phyloP scores from a whole-genome alignment of 2,113 vertebrate species.

The Hydrochoerus hydrochaeris region DNA sequence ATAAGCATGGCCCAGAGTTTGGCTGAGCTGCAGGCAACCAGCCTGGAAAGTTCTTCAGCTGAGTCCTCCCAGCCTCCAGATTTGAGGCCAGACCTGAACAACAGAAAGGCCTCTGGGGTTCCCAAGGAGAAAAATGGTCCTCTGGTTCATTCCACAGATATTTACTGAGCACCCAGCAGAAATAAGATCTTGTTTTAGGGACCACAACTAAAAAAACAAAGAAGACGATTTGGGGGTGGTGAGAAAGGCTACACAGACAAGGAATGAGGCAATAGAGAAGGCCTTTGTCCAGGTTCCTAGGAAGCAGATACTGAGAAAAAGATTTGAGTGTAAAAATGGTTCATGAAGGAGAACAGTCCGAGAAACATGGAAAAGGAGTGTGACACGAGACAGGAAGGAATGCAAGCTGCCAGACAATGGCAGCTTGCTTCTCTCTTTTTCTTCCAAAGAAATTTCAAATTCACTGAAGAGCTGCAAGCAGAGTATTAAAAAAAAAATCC shows the following conservation, averaged over 20 bases:
- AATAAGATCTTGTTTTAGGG: rapidly evolving
- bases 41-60: neutral
- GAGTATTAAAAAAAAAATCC: neutral
- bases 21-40: no score
- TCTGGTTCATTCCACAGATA: neutral
- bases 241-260: neutral
- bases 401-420: no score
- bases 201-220: neutral
- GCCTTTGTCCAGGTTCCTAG: neutral
- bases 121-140: neutral
- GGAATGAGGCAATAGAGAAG: neutral
- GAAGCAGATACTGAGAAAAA: neutral
- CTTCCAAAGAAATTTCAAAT: neutral
- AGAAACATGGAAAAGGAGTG: neutral
- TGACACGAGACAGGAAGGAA: rapidly evolving
- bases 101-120: neutral
- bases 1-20: neutral
- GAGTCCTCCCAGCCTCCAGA: neutral
- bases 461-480: neutral
- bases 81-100: neutral
- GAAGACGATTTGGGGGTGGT: neutral
- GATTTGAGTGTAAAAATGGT: neutral
- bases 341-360: neutral
- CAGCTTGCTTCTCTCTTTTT: neutral
- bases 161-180: neutral